These are phyloP conservation scores for Pteronura brasiliensis DNA, from an alignment of 2,113 vertebrate species.

Conservation along the genomic window DNA sequence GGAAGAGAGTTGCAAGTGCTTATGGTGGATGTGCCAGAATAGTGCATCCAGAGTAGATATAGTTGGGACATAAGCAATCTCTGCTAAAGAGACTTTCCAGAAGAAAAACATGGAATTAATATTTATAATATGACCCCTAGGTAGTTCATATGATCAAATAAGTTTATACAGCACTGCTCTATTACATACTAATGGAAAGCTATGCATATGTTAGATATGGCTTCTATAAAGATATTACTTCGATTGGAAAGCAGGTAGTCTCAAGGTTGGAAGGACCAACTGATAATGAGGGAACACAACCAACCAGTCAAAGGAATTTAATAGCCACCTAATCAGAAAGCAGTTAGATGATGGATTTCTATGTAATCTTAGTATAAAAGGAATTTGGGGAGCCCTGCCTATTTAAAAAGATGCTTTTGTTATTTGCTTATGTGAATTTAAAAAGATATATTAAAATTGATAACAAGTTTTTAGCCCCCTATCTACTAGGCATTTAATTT, in stretches of 20 bases:
- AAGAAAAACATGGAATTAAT: background rate
- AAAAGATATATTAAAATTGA: background rate
- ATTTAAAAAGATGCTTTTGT: background rate
- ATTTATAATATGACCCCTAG: background rate
- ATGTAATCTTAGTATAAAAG: background rate
- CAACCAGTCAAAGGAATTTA: background rate
- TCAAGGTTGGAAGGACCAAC: background rate
- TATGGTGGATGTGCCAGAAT: background rate
- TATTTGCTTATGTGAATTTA: background rate
- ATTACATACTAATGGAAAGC: background rate
- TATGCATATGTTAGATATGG: background rate
- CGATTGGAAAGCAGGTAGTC: background rate
- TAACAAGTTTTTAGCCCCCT: background rate
- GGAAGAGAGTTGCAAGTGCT: background rate
- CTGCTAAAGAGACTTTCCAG: background rate
- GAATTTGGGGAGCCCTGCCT: background rate
- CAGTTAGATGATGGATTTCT: background rate
- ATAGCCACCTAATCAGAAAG: background rate
- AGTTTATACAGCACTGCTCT: background rate
- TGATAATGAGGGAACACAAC: background rate
- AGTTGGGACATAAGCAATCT: background rate
- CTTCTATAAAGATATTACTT: background rate
- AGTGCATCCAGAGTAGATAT: background rate
- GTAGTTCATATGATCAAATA: background rate
- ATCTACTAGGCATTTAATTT: background rate